Evolutionary conservation across 2,113 vertebrate genomes (phyloP), one percentile per base, ranked within the genome.

Genomic region (Melospiza georgiana): DNA sequence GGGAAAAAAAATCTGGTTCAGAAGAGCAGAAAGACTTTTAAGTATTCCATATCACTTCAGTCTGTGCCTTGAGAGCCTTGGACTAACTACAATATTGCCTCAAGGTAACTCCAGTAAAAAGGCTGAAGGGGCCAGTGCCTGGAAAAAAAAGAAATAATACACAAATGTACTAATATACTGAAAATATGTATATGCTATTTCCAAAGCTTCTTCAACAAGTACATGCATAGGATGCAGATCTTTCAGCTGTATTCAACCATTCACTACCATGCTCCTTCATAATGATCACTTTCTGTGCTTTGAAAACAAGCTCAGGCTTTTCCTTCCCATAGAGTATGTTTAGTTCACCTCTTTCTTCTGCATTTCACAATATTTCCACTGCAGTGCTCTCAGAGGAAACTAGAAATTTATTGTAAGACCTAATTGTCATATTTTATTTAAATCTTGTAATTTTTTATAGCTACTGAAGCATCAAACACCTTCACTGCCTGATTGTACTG

Each of bases 1-100:
- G 97, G 97, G 95, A 91, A 94, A 97, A 95, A 95, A 94, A 91
- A 95, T 94, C 96, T 96, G 71, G 51, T 97, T 97, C 94, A 96
- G 97, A 98, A 96, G 92, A 95, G 90, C 25, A 89, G 93, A 94
- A 95, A 97, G 85, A 92, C 80, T 96, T 96, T 95, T 76, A 94
- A 95, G 81, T 85, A 93, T 37, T 93, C 49, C 52, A 43, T 54
- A 94, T 82, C 74, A 95, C 94, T 95, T 96, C 82, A 91, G 84
- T 66, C 61, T 96, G 80, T 69, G 85, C 65, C 91, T 87, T 80
- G 78, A 95, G 57, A 88, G 84, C 91, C 88, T 93, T 84, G 63
- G 48, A 82, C 92, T 90, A 94, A 82, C 48, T 75, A 94, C 9
- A 74, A 11, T 85, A 76, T 67, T 87, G 80, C 28, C 61, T 95